phyloP scores from a whole-genome alignment of 2,888 invertebrate species.

The Apodemia zela region DNA sequence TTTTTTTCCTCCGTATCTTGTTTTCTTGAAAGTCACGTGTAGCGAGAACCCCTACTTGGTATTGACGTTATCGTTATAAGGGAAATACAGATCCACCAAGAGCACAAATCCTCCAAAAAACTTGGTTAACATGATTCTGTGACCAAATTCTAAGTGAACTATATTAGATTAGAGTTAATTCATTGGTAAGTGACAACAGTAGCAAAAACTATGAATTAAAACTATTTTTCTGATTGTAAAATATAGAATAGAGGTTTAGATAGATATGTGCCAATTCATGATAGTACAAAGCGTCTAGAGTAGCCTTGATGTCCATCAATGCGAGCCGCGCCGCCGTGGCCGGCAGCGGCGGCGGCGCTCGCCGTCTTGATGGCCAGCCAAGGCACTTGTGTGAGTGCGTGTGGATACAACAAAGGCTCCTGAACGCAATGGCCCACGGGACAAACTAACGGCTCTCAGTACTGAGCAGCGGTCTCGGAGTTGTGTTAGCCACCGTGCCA shows the following conservation, averaged over 20 bases:
- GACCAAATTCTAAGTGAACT: conserved; percentile 38
- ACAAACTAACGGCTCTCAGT: neutral
- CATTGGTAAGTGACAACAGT: conserved; percentile 72
- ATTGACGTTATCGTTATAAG: conserved; percentile 17
- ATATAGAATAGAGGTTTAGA: conserved; percentile 57
- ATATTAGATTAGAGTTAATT: conserved; percentile 64
- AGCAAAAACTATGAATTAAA: conserved; percentile 58
- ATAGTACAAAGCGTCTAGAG: conserved; percentile 51
- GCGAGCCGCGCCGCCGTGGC: neutral
- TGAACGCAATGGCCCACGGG: conserved; percentile 7
- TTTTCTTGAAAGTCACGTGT: neutral
- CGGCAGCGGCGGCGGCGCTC: neutral
- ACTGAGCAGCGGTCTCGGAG: too few relatives aligned
- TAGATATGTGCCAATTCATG: conserved; percentile 61
- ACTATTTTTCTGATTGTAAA: conserved; percentile 44
- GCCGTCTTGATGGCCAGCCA: conserved; percentile 44
- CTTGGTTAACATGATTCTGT: conserved; percentile 44
- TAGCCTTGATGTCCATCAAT: conserved; percentile 48
- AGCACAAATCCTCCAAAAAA: conserved; percentile 23
- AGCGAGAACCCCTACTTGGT: conserved; percentile 2
- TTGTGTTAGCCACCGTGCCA: neutral
- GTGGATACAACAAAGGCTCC: conserved; percentile 33
- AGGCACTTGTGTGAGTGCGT: conserved; percentile 50
- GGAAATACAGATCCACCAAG: conserved; percentile 18
- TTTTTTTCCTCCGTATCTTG: neutral